These are phyloP conservation scores for Orthonevra nobilis DNA, from an alignment of 2,888 invertebrate genomes.

Conservation along the genomic window DNA sequence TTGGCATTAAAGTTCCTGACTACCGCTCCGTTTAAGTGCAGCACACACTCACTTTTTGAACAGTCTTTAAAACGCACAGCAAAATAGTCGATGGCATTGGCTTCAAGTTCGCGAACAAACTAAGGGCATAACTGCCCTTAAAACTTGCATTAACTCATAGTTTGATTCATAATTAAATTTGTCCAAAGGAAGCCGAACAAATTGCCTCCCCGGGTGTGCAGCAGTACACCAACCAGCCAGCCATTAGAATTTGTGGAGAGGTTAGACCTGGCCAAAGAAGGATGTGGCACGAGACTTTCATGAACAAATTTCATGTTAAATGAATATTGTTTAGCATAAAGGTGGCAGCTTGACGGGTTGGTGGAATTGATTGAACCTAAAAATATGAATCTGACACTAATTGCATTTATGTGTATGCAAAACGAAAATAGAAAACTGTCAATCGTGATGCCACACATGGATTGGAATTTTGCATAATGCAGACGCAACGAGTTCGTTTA, in stretches of 20 bases:
- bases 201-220: constrained; percentile 23
- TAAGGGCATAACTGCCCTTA: constrained; percentile 56
- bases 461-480: constrained; percentile 31
- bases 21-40: background rate
- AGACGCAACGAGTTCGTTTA: background rate
- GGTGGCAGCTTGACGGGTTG: background rate
- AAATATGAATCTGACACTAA: constrained; percentile 20
- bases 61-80: background rate
- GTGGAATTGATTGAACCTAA: background rate
- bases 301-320: constrained; percentile 7
- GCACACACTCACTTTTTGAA: background rate
- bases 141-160: constrained; percentile 52
- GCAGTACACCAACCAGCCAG: no score
- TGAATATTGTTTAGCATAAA: background rate
- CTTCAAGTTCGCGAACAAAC: constrained; percentile 69
- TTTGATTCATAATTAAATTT: constrained; percentile 67
- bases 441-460: constrained; percentile 20
- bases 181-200: constrained; percentile 63
- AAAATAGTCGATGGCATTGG: constrained; percentile 52
- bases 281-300: background rate
- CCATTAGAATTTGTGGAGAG: no score
- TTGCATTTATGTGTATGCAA: constrained; percentile 41
- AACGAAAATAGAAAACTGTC: constrained; percentile 14
- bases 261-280: background rate
- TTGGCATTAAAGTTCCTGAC: background rate